Base-by-base conservation (phyloP, 2,113 vertebrate genomes). In the Ramphastos sulfuratus region DNA sequence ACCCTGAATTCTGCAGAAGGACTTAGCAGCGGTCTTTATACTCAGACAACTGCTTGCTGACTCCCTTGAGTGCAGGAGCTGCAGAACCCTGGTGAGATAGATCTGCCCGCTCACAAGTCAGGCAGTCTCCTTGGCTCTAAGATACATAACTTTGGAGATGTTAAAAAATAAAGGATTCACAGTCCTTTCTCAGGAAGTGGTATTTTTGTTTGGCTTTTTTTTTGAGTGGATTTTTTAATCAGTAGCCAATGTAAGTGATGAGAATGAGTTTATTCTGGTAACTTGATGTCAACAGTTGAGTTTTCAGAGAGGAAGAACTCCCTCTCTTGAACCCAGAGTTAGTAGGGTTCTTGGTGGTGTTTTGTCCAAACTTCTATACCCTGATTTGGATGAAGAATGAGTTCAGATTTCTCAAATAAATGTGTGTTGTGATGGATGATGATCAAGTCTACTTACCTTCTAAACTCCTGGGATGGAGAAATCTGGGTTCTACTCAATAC, bases 41-140 rank as follows among this genome's bases (percentile, higher is more conserved):
- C 42, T 52, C 13, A 9, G 13, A 16, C 12, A 66, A 4, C 20
- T 63, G 48, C 0, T 0, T 27, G 15, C 67, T n/a, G 48, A 2
- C n/a, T 50, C 7, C 16, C 25, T 37, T 1, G 2, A 18, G 17
- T 5, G 35, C 54, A 60, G 70, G 31, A 64, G 37, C 56, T 54
- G 30, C 19, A 7, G 33, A 48, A 5, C 5, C 10, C 63, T 37
- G 37, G 24, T 31, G 74, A 8, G 10, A 2, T 21, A 30, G 39
- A 85, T 17, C 21, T 42, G 18, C 18, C 30, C 39, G 75, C 25
- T 35, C 13, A 24, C 6, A 10, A 5, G 23, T n/a, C n/a, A 33
- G 39, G 20, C 21, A 69, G 28, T 15, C 25, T 28, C n/a, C 18
- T 54, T 54, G 37, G n/a, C 58, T 33, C 8, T 37, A 86, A 50